Base-by-base conservation (phyloP, 1,140 invertebrate species). In the Drosophila guanche region DNA sequence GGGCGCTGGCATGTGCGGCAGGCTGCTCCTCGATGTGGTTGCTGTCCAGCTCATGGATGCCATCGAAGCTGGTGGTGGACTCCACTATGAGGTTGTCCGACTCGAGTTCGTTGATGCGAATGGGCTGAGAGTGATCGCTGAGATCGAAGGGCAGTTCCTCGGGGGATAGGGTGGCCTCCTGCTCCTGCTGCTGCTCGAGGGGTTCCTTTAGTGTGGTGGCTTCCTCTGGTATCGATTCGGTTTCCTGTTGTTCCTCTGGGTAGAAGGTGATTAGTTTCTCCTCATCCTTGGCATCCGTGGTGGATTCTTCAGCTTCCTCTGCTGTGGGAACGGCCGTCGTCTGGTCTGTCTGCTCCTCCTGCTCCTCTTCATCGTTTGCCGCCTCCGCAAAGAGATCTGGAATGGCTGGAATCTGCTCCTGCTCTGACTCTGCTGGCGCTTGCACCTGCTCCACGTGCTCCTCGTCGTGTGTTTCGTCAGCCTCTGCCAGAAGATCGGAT, bases 131-230 rank as follows among this genome's bases (percentile, higher is more conserved):
- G 25, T 66, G 61, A 25, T 83, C 83, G 7, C 50, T 58, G 6
- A 88, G 40, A 53, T 90, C 85, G 45, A 90, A 89, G 8, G 89
- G 89, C n/a, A 90, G 25, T 20, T 90, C 85, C 25, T 90, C 85
- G 2, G 89, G 89, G 0, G 81, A 79, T 0, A 88, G 40, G 4
- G 76, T 90, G 29, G 23, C 72, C 2, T 79, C 86, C 0, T 68
- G 48, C 5, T 83, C 48, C 40, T 14, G 55, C 48, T 12, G 40
- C 57, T 47, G 37, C 12, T 33, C 33, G 10, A 41, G 22, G 5
- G 46, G 20, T 5, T 71, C 53, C 50, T 66, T 45, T 8, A 77
- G 77, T 0, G 70, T 51, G 22, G 66, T 69, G 4, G 40, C 42
- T 42, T 75, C 60, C 25, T 65, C 52, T 10, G 70, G 29, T 4